These are phyloP conservation scores for Hemibagrus guttatus DNA, from an alignment of 2,797 vertebrate species.

Conservation along the genomic window DNA sequence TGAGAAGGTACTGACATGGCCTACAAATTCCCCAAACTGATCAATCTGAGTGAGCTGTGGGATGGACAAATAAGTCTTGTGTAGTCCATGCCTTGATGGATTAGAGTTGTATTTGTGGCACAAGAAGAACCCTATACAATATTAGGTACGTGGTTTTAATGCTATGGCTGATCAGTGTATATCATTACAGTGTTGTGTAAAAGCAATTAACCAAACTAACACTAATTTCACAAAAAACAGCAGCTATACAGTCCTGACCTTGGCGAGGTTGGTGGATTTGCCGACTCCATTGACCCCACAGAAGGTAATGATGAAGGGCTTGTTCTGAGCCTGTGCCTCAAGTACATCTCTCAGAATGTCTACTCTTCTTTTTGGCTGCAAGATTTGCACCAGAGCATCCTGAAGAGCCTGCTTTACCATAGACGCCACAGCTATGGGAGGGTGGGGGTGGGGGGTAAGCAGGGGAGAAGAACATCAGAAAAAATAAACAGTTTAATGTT, in stretches of 20 bases:
- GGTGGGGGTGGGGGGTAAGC: neutral
- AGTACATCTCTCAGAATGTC: slow-evolving; percentile 94
- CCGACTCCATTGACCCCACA: slow-evolving; percentile 97
- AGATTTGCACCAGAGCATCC: slow-evolving; percentile 95
- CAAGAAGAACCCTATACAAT: neutral
- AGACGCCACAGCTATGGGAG: slow-evolving; percentile 86
- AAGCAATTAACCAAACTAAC: neutral
- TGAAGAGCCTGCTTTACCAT: slow-evolving; percentile 96
- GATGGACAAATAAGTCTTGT: too few relatives aligned
- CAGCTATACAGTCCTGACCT: slow-evolving; percentile 71
- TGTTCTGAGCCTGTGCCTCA: slow-evolving; percentile 86
- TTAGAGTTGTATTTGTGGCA: too few relatives aligned
- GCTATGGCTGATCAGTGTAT: too few relatives aligned
- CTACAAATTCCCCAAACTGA: too few relatives aligned
- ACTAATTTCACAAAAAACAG: neutral
- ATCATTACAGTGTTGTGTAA: neutral
- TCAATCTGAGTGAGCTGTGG: too few relatives aligned
- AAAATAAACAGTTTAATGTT: too few relatives aligned
- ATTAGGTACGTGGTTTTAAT: neutral
- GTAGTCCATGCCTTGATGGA: too few relatives aligned
- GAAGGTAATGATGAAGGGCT: slow-evolving; percentile 93
- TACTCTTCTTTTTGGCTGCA: slow-evolving; percentile 94
- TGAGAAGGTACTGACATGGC: too few relatives aligned
- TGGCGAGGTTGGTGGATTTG: slow-evolving; percentile 97
- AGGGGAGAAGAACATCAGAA: accelerated